Evolutionary conservation across 2,113 vertebrate genomes (phyloP).

Genomic region (Vulpes vulpes): DNA sequence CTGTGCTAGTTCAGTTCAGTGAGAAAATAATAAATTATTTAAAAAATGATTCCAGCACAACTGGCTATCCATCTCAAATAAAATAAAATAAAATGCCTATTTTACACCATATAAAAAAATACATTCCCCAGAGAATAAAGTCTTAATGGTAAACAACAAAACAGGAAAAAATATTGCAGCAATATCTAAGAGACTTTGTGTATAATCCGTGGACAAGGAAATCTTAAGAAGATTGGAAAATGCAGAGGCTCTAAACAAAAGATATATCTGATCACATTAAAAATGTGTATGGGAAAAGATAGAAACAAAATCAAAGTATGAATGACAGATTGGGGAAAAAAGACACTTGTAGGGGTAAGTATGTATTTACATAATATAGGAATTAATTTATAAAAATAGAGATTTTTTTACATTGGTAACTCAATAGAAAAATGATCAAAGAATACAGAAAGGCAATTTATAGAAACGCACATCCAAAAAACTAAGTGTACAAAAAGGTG

Average conservation of each 20-base stretch:
- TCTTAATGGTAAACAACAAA: conserved; percentile 40
- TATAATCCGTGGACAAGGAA: neutral
- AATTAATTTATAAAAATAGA: neutral
- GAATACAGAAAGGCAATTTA: neutral
- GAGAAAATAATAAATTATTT: conserved; percentile 41
- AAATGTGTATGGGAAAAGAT: neutral
- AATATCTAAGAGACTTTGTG: neutral
- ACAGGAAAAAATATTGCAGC: conserved; percentile 34
- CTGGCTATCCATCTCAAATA: neutral
- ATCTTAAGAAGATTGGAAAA: conserved; percentile 2
- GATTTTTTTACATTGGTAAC: conserved; percentile 37
- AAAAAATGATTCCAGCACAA: neutral
- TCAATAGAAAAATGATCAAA: conserved; percentile 2
- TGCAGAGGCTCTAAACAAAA: neutral
- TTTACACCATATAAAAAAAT: conserved; percentile 18
- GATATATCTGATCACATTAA: neutral
- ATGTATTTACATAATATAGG: neutral
- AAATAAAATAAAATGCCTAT: conserved; percentile 34
- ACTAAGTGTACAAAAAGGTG: neutral
- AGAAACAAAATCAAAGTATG: conserved; percentile 32
- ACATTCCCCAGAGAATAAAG: neutral
- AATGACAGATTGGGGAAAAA: neutral
- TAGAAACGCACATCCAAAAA: neutral
- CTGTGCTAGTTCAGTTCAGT: neutral
- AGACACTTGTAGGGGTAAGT: neutral